phyloP scores from a whole-genome alignment of 1,140 invertebrate genomes.

The Macrosteles quadrilineatus region DNA sequence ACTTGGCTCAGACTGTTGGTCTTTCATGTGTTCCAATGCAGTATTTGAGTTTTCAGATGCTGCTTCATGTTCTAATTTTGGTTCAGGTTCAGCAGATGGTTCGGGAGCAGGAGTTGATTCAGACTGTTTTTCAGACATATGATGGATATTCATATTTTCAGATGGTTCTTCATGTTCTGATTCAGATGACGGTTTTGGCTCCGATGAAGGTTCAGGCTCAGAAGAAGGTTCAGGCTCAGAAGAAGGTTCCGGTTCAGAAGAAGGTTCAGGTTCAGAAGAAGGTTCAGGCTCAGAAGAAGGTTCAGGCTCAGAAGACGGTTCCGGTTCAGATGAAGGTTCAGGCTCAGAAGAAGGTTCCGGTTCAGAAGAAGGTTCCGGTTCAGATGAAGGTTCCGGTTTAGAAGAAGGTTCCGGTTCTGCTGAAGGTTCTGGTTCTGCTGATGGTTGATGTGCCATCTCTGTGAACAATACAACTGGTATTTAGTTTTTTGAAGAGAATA shows the following conservation, averaged over 20 bases:
- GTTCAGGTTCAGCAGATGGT: conserved; percentile 26
- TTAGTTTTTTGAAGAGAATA: too few species aligned
- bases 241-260: conserved; percentile 44
- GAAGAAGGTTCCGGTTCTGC: conserved; percentile 45
- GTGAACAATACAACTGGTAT: background rate
- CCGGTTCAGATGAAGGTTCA: conserved; percentile 42
- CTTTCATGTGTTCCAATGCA: conserved; percentile 2
- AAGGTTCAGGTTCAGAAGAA: conserved; percentile 44
- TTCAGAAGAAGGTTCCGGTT: conserved; percentile 46
- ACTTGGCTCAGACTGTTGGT: conserved; percentile 41
- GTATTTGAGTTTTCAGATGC: too few species aligned
- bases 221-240: conserved; percentile 45
- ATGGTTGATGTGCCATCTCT: conserved; percentile 38
- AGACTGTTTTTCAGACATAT: background rate
- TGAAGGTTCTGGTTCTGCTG: conserved; percentile 43
- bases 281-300: conserved; percentile 42
- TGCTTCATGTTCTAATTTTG: background rate
- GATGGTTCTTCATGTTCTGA: conserved; percentile 30
- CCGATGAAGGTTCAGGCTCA: conserved; percentile 44
- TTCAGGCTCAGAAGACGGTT: conserved; percentile 46
- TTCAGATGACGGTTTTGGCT: conserved; percentile 43
- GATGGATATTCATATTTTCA: background rate
- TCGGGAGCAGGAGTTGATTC: conserved; percentile 21
- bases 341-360: conserved; percentile 46
- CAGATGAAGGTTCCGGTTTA: conserved; percentile 43